A percentile compares a stretch with the other conserved stretches of the same genome.
Conservation (phyloP, 1,140 invertebrate genomes). For the Bombus haemorrhoidalis region DNA sequence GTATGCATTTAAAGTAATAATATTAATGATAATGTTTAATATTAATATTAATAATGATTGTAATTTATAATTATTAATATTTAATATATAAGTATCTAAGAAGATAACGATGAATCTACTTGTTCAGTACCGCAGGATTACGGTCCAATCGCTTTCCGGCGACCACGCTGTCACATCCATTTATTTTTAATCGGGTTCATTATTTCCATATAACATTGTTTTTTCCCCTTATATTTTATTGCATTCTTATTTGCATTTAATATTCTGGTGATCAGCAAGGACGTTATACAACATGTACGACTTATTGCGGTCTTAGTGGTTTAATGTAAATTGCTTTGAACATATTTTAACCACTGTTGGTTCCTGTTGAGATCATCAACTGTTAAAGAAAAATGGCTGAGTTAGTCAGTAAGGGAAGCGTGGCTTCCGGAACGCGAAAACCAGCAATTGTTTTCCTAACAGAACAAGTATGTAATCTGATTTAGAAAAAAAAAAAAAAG, state of each 20-base stretch:
- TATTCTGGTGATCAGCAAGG: neutral
- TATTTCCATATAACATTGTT: neutral
- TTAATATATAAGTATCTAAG: constrained; percentile 79
- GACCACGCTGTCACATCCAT: constrained; percentile 53
- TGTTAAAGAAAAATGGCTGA: too few species aligned
- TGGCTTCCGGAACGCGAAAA: constrained; percentile 64
- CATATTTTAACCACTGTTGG: neutral
- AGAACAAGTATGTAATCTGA: constrained; percentile 42
- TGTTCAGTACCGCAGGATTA: constrained; percentile 65
- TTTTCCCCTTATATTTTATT: constrained; percentile 17
- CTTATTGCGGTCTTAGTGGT: neutral
- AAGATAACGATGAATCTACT: constrained; percentile 65
- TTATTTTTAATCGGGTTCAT: neutral
- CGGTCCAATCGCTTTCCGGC: constrained; percentile 61
- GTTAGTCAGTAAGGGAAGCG: constrained; percentile 7
- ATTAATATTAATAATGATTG: constrained; percentile 78
- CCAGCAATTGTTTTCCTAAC: constrained; percentile 47
- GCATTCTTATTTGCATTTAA: constrained; percentile 16
- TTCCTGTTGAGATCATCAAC: neutral
- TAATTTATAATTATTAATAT: constrained; percentile 81
- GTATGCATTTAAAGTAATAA: constrained; percentile 80
- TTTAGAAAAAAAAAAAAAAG: neutral
- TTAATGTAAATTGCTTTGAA: neutral
- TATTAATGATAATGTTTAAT: constrained; percentile 75
- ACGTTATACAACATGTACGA: neutral